These are phyloP conservation scores for Pitangus sulphuratus DNA, from an alignment of 2,797 vertebrate genomes.

Conservation along the genomic window DNA sequence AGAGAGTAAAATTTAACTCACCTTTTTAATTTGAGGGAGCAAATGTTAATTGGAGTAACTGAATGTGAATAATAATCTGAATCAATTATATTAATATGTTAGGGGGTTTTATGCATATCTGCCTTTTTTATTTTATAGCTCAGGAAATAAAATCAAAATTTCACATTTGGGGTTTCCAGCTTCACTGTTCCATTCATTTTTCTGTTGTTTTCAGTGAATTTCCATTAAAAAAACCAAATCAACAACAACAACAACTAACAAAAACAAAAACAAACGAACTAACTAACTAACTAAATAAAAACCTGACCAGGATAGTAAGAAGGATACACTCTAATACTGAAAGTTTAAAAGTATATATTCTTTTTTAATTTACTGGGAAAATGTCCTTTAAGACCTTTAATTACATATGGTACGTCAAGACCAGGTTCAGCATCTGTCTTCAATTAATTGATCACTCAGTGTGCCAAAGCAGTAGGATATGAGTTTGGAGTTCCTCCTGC, in stretches of 20 bases:
- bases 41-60: not conserved
- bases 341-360: not conserved
- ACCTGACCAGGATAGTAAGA: not conserved
- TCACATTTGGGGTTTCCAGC: not conserved
- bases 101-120: not conserved
- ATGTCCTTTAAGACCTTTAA: not conserved
- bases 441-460: not conserved
- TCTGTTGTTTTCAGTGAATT: accelerated
- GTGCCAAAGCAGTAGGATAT: constrained; percentile 57
- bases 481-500: constrained; percentile 47
- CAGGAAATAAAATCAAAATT: not conserved
- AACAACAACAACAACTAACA: too few species aligned
- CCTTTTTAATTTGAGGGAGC: not conserved
- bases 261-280: not conserved
- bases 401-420: not conserved
- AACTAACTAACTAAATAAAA: too few species aligned
- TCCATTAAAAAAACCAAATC: not conserved
- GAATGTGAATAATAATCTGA: not conserved
- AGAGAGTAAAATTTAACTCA: not conserved
- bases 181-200: not conserved
- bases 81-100: not conserved
- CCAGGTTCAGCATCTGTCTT: not conserved
- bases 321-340: not conserved
- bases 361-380: not conserved
- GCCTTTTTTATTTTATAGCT: not conserved